Base-by-base conservation (phyloP, 2,888 invertebrate genomes). In the Cephus nigrinus region DNA sequence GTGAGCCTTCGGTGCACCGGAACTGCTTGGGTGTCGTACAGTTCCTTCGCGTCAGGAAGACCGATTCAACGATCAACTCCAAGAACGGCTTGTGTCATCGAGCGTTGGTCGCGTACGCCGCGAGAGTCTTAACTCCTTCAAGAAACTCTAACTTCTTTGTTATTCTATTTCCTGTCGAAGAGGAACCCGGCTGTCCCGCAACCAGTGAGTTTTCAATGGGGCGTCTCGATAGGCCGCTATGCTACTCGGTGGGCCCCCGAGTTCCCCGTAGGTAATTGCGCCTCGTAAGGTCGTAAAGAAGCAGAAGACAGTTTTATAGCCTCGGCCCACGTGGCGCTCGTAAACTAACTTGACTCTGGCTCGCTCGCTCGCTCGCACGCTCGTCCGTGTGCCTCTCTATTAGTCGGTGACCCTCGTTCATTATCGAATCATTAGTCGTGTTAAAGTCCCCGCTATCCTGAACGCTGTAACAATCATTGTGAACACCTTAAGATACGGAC, bases 231-330 rank as follows among this genome's bases (percentile, higher is more conserved):
- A 83, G 86, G 83, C 83, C 80, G 71, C 71, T 71, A 71, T 82
- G 80, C 84, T 80, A 82, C 84, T 83, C 83, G 82, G 78, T 84
- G 85, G 84, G 80, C 78, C 84, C 82, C 82, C 81, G 81, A 82
- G 84, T 83, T 82, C 82, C 82, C 83, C 79, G 83, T 84, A 83
- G 87, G 89, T 88, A 89, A 88, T 88, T 87, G 89, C 87, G 85
- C 85, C 86, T 86, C 85, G 86, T 85, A 84, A 89, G 86, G 86
- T 91, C 92, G 91, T 92, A 92, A 92, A 92, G 90, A 90, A 90
- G 87, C 89, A 86, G 90, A 91, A 91, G 92, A 92, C 92, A 92
- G 92, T 92, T 92, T 92, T 92, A 92, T 92, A 90, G 91, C 91
- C 89, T 85, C 87, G 88, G 90, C 87, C 91, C 93, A 92, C 93